phyloP scores from a whole-genome alignment of 2,113 vertebrate genomes.

The Actenoides hombroni region DNA sequence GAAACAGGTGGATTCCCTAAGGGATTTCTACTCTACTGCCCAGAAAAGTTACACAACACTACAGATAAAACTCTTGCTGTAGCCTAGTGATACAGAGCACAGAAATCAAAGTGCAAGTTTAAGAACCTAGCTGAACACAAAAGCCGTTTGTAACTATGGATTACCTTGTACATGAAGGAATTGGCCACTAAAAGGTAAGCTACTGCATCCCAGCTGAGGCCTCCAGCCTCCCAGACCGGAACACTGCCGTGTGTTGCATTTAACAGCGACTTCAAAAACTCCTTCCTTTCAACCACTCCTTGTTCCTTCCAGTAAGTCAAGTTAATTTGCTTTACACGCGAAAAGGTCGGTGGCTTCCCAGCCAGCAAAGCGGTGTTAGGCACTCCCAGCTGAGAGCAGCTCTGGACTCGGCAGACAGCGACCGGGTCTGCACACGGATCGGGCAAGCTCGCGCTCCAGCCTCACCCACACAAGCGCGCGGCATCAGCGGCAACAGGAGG shows the following conservation, averaged over 20 bases:
- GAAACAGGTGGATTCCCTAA: background rate
- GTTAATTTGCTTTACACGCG: rapidly evolving
- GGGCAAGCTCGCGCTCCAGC: background rate
- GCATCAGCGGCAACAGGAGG: background rate
- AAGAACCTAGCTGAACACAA: background rate
- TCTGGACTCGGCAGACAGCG: background rate
- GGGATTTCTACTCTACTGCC: background rate
- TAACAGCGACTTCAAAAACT: background rate
- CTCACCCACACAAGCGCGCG: background rate
- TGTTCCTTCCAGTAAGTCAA: rapidly evolving
- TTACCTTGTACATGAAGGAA: background rate
- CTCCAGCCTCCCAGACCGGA: background rate
- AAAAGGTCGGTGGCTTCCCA: rapidly evolving
- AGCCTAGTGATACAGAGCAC: background rate
- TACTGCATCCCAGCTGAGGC: background rate
- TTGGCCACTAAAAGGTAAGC: background rate
- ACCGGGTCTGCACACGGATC: background rate
- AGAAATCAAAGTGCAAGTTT: rapidly evolving
- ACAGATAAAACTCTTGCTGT: background rate
- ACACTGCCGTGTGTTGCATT: rapidly evolving
- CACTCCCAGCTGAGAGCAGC: background rate
- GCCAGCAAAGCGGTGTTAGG: background rate
- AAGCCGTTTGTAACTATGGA: background rate
- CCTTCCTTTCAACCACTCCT: background rate
- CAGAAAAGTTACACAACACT: background rate